A percentile compares a stretch with the other conserved stretches of the same genome.
Evolutionary conservation across 2,797 vertebrate species (phyloP).

Genomic region (Notamacropus eugenii): DNA sequence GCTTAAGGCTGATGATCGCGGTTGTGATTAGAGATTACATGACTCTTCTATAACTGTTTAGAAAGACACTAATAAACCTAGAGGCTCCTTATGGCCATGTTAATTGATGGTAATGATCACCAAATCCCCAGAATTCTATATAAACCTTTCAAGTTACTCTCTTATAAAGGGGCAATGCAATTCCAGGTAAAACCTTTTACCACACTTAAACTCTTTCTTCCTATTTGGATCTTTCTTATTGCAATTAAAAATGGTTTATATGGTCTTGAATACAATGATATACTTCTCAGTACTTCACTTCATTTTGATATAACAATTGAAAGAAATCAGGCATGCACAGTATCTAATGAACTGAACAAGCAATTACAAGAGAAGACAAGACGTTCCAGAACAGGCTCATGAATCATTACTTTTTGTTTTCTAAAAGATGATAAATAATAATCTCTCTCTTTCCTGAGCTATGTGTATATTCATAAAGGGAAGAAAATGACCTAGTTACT

Average conservation of each 20-base stretch:
- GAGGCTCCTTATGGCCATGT: slow-evolving; percentile 48
- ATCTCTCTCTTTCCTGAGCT: background rate
- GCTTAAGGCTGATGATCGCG: slow-evolving; percentile 35
- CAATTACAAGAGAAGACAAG: slow-evolving; percentile 59
- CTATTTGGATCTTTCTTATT: slow-evolving; percentile 30
- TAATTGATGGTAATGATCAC: slow-evolving; percentile 27
- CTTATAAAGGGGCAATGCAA: background rate
- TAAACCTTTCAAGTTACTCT: background rate
- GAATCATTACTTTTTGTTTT: slow-evolving; percentile 26
- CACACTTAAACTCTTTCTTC: slow-evolving; percentile 5
- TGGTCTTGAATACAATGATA: slow-evolving; percentile 44
- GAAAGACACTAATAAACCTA: slow-evolving; percentile 18
- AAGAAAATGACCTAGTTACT: background rate
- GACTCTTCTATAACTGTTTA: slow-evolving; percentile 43
- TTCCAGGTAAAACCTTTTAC: slow-evolving; percentile 26
- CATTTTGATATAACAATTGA: slow-evolving; percentile 65
- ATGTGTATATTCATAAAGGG: background rate
- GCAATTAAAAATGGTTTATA: slow-evolving; percentile 60
- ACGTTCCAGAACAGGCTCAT: slow-evolving; percentile 59
- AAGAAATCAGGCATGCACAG: slow-evolving; percentile 57
- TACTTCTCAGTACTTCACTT: slow-evolving; percentile 54
- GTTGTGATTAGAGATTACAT: slow-evolving; percentile 33
- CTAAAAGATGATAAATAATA: background rate
- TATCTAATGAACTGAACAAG: slow-evolving; percentile 69
- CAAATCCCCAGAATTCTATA: background rate